These are phyloP conservation scores for Dipodomys stephensi DNA, from an alignment of 2,113 vertebrate genomes.

Conservation along the genomic window DNA sequence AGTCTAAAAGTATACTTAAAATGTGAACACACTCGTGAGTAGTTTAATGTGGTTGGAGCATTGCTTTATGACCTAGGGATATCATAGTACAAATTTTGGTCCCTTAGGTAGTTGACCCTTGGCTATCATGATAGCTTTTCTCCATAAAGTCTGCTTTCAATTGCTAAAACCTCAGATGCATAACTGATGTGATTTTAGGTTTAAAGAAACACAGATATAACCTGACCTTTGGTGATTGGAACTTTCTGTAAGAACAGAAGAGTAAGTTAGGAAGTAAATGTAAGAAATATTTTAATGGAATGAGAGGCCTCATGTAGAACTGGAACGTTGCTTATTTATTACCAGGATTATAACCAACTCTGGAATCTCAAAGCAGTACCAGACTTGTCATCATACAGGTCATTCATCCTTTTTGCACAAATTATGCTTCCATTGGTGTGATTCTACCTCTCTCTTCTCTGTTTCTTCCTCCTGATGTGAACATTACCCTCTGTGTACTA, in stretches of 20 bases:
- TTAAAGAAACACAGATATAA: not conserved
- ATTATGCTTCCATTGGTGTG: not conserved
- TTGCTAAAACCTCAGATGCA: not conserved
- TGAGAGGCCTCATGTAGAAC: not conserved
- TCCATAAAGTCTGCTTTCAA: not conserved
- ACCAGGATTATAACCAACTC: not conserved
- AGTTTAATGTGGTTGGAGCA: not conserved
- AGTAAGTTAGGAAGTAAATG: not conserved
- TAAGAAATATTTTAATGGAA: not conserved
- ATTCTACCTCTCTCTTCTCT: not conserved
- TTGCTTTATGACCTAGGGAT: fast-evolving
- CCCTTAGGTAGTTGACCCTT: not conserved
- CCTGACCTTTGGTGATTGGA: not conserved
- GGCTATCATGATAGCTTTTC: not conserved
- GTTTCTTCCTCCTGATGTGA: not conserved
- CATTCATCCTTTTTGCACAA: not conserved
- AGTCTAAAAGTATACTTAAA: not conserved
- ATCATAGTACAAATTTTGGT: not conserved
- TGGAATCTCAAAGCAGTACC: not conserved
- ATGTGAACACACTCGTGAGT: not conserved
- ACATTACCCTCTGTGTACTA: not conserved
- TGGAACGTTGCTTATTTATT: not conserved
- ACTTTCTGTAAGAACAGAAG: not conserved
- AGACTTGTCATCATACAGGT: not conserved
- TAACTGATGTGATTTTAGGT: not conserved